phyloP scores from a whole-genome alignment of 2,797 vertebrate species.

The Hippoglossus hippoglossus region DNA sequence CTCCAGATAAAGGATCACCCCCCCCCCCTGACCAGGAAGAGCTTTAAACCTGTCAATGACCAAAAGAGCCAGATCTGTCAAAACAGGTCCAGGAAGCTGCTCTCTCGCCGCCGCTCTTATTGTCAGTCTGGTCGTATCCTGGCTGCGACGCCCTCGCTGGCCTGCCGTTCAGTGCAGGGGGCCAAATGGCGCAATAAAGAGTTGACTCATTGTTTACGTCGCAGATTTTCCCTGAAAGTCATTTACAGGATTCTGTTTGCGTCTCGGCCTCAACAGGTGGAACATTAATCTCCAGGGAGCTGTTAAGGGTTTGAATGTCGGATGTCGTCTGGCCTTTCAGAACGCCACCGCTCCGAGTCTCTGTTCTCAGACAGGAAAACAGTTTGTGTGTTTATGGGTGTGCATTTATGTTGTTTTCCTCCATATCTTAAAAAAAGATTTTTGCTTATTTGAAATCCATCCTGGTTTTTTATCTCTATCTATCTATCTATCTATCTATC shows the following conservation, averaged over 20 bases:
- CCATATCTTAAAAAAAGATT: too few relatives aligned
- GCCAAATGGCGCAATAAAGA: not conserved
- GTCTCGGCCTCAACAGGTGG: constrained; percentile 28
- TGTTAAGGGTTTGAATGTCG: constrained; percentile 36
- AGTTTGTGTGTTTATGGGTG: too few relatives aligned
- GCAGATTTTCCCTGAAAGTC: constrained; percentile 13
- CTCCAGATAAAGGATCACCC: constrained; percentile 58
- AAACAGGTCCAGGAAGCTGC: constrained; percentile 63
- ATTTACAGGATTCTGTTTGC: constrained; percentile 22
- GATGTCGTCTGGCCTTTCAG: constrained; percentile 20
- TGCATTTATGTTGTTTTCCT: too few relatives aligned
- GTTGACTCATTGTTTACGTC: constrained; percentile 38
- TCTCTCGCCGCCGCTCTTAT: constrained; percentile 42
- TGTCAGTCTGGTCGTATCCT: constrained; percentile 53
- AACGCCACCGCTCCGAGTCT: not conserved
- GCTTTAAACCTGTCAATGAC: constrained; percentile 68
- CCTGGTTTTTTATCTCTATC: not conserved
- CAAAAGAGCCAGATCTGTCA: constrained; percentile 67
- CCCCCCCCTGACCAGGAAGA: constrained; percentile 48
- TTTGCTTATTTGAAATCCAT: too few relatives aligned
- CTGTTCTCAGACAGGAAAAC: not conserved
- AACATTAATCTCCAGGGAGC: constrained; percentile 8
- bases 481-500: too few relatives aligned
- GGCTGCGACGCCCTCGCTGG: constrained; percentile 18
- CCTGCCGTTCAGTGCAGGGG: constrained; percentile 19